Base-by-base conservation (phyloP, 2,888 invertebrate species). In the Drosophila imparisetae region DNA sequence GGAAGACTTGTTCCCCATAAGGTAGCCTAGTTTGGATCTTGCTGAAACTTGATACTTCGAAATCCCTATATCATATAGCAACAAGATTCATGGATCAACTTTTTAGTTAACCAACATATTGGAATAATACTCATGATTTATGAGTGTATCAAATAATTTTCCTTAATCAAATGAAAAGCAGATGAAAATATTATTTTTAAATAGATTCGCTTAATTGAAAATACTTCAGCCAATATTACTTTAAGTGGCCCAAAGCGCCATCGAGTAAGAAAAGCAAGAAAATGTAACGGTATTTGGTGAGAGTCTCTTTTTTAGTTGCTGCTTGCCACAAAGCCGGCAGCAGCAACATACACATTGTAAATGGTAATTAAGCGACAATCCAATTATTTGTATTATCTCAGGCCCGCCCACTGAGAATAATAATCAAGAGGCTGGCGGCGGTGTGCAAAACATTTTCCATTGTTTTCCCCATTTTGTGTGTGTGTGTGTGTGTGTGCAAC, bases 341-440 rank as follows among this genome's bases (percentile, higher is more conserved):
- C 18, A 27, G 24, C 50, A 0, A 29, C 55, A 58, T 30, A 11
- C 11, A 24, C 32, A 34, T 52, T 64, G 34, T 32, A 55, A 64
- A 66, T 63, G 54, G 45, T 75, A 75, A 75, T 75, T 76, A 75
- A 75, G 63, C 38, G 48, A 24, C 50, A 60, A 61, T 54, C 36
- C n/a, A 66, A 70, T 75, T 74, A 59, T 57, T 52, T 30, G 67
- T 34, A 52, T 60, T 68, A 61, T 69, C 77, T 58, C 24, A 50
- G 54, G 52, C 18, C 11, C 32, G 32, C 27, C 21, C 24, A 64
- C 32, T 45, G 27, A 58, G 53, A 58, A 65, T 62, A 42, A 53
- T 78, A 72, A 73, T 77, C 60, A 77, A 55, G 60, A 50, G n/a
- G 71, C 78, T 34, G n/a, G 53, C 45, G 72, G 73, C 59, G 30